These are phyloP conservation scores for Xanthia togata DNA, from an alignment of 2,888 invertebrate species.

Conservation along the genomic window DNA sequence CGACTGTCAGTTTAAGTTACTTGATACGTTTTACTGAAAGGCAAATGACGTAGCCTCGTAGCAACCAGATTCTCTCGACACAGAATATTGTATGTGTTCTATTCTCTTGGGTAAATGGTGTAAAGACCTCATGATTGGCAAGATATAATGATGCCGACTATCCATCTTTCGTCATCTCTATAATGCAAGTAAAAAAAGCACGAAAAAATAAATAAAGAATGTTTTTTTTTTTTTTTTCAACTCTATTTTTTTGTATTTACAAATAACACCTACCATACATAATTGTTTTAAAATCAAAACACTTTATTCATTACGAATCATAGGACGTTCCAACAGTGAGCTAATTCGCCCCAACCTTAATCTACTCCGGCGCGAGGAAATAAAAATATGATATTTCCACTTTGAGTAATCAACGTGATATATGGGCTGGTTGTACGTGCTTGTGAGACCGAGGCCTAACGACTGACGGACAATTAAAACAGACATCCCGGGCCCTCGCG, in stretches of 20 bases:
- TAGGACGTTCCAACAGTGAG: constrained; percentile 47
- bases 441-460: constrained; percentile 71
- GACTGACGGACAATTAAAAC: constrained; percentile 83
- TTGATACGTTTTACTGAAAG: constrained; percentile 8
- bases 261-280: too few relatives aligned
- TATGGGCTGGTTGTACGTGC: constrained; percentile 76
- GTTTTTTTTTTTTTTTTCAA: too few relatives aligned
- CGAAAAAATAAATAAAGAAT: background rate
- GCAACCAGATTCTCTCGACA: background rate
- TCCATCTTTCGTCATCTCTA: background rate
- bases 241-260: too few relatives aligned
- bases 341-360: constrained; percentile 67
- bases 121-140: background rate
- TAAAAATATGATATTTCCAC: constrained; percentile 79
- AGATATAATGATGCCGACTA: background rate
- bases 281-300: constrained; percentile 37
- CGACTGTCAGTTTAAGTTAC: background rate
- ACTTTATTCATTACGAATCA: constrained; percentile 40
- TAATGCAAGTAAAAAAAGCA: background rate
- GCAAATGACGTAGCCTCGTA: background rate
- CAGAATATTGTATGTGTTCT: background rate
- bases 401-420: constrained; percentile 83
- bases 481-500: constrained; percentile 57
- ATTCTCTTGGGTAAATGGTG: background rate
- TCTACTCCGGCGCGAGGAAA: constrained; percentile 66